Evolutionary conservation across 2,113 vertebrate species (phyloP).

Genomic region (Dipodomys stephensi): DNA sequence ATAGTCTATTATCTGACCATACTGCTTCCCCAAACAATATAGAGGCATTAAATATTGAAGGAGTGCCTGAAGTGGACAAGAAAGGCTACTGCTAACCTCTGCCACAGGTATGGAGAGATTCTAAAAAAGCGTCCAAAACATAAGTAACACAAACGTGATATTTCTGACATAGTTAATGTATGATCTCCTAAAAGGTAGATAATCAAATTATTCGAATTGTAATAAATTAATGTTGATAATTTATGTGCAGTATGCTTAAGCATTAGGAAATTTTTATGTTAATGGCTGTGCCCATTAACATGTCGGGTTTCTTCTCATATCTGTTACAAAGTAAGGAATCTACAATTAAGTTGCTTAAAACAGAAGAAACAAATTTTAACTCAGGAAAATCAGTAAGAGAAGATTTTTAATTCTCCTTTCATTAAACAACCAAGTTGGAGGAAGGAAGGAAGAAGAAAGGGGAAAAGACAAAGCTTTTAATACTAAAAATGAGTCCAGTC

Average conservation of each 20-base stretch:
- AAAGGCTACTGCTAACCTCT: neutral
- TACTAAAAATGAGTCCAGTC: neutral
- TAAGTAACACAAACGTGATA: neutral
- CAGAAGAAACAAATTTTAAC: neutral
- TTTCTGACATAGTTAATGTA: neutral
- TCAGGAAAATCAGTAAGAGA: neutral
- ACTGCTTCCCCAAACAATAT: neutral
- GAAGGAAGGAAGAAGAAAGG: rapidly evolving
- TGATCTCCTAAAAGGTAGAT: neutral
- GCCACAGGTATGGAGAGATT: neutral
- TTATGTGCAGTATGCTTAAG: neutral
- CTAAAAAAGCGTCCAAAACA: neutral
- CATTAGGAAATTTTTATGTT: neutral
- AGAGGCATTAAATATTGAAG: neutral
- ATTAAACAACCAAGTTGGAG: neutral
- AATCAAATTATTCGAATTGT: neutral
- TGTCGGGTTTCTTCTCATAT: neutral
- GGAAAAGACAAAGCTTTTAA: neutral
- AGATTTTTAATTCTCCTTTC: neutral
- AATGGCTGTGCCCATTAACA: neutral
- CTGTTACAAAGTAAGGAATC: neutral
- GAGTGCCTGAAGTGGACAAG: neutral
- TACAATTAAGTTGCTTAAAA: neutral
- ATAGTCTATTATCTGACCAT: neutral
- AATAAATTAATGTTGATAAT: neutral